These are phyloP conservation scores for Pogonomyrmex californicus DNA, from an alignment of 1,140 invertebrate species.

Conservation along the genomic window DNA sequence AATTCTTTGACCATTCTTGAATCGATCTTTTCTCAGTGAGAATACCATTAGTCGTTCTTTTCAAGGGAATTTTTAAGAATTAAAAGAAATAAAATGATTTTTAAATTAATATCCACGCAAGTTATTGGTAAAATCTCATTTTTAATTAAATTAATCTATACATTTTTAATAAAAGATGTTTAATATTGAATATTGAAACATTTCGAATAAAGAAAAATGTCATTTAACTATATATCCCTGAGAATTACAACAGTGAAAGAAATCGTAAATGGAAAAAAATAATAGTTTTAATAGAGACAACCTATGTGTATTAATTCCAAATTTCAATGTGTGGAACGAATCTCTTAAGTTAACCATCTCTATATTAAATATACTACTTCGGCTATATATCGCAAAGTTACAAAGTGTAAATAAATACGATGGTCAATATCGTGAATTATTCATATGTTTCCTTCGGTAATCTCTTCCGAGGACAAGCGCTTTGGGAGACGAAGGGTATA, in stretches of 20 bases:
- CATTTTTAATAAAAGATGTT: background rate
- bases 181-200: background rate
- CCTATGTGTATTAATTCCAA: background rate
- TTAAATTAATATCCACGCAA: background rate
- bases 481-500: conserved; percentile 4
- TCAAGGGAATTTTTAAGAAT: background rate
- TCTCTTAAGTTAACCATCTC: conserved; percentile 24
- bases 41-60: background rate
- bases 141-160: background rate
- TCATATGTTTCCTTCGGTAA: conserved; percentile 44
- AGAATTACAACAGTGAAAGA: background rate
- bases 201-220: background rate
- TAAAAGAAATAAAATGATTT: background rate
- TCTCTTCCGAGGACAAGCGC: conserved; percentile 39
- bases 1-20: background rate
- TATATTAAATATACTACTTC: background rate
- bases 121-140: background rate
- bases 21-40: background rate
- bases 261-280: background rate
- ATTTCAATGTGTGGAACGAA: background rate
- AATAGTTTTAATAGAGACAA: conserved; percentile 6
- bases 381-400: background rate
- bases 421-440: conserved; percentile 41
- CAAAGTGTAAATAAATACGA: conserved; percentile 60
- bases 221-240: background rate